Evolutionary conservation across 2,113 vertebrate species (phyloP).

Genomic region (Cynocephalus volans): DNA sequence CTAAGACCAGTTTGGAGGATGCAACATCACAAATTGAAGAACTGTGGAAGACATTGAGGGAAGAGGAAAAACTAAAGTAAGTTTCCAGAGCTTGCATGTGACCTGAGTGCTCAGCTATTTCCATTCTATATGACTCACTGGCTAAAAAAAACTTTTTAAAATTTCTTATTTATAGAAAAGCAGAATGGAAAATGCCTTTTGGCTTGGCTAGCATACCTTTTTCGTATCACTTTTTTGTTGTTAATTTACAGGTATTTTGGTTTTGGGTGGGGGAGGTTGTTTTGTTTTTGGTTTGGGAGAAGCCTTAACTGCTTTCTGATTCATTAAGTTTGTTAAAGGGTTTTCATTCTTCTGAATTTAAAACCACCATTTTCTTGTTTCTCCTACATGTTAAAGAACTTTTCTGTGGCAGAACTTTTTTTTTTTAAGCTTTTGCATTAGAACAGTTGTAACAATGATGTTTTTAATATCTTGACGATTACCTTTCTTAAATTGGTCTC

Average conservation of each 20-base stretch:
- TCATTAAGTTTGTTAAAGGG: conserved; percentile 80
- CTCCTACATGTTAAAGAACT: conserved; percentile 41
- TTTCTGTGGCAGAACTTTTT: not conserved
- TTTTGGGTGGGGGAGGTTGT: not conserved
- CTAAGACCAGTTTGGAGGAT: conserved; percentile 91
- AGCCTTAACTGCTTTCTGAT: conserved; percentile 78
- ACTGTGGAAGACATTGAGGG: conserved; percentile 93
- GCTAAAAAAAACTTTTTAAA: conserved; percentile 73
- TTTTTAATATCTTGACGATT: conserved; percentile 37
- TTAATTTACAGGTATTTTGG: conserved; percentile 13
- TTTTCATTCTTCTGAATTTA: conserved; percentile 79
- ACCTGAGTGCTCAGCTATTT: conserved; percentile 86
- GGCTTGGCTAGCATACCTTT: conserved; percentile 69
- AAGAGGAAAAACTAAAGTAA: conserved; percentile 95
- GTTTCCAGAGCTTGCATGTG: conserved; percentile 91
- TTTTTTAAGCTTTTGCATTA: conserved; percentile 4
- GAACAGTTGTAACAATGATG: not conserved
- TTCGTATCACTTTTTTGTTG: conserved; percentile 69
- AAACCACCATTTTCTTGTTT: conserved; percentile 61
- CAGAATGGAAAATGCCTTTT: conserved; percentile 87
- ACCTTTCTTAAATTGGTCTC: conserved; percentile 16
- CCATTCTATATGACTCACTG: conserved; percentile 89
- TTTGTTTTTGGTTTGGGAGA: conserved; percentile 85
- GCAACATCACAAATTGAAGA: conserved; percentile 90
- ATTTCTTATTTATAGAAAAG: conserved; percentile 84